Conservation (phyloP, 2,888 invertebrate genomes). For the Papilio demoleus region DNA sequence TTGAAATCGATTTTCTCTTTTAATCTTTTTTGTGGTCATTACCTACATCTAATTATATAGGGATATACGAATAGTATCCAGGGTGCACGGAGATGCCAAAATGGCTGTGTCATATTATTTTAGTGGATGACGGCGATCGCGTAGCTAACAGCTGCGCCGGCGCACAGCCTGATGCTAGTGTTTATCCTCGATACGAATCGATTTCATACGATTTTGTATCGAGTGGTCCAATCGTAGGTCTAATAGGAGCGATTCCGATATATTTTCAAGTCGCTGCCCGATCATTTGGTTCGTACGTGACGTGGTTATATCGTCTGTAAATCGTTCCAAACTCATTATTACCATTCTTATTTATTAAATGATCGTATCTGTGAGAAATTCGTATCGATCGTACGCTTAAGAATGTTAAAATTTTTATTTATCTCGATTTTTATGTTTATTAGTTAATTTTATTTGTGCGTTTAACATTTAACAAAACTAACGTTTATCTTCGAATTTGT, state of each 20-base stretch:
- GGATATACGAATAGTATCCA: constrained; percentile 53
- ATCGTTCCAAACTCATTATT: constrained; percentile 79
- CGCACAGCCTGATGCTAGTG: constrained; percentile 74
- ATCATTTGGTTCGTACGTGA: constrained; percentile 80
- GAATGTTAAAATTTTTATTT: constrained; percentile 57
- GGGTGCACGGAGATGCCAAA: constrained; percentile 70
- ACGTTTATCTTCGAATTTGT: constrained; percentile 44
- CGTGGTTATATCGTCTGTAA: constrained; percentile 78
- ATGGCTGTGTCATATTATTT: constrained; percentile 83
- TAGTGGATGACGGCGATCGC: constrained; percentile 79
- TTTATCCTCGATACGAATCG: constrained; percentile 78
- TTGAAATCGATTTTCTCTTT: neutral
- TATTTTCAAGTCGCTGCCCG: constrained; percentile 76
- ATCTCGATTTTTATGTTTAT: constrained; percentile 43
- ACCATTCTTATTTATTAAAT: constrained; percentile 79
- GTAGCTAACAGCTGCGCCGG: constrained; percentile 78
- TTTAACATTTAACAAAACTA: constrained; percentile 43
- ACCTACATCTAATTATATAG: constrained; percentile 65
- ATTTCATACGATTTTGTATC: constrained; percentile 76
- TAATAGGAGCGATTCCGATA: constrained; percentile 77
- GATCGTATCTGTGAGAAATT: constrained; percentile 79
- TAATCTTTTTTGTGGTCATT: constrained; percentile 57
- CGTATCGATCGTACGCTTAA: constrained; percentile 68
- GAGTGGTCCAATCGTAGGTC: constrained; percentile 73
- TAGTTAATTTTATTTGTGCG: constrained; percentile 43